Evolutionary conservation across 1,140 invertebrate genomes (phyloP).

Genomic region (Macrostomum lignano): DNA sequence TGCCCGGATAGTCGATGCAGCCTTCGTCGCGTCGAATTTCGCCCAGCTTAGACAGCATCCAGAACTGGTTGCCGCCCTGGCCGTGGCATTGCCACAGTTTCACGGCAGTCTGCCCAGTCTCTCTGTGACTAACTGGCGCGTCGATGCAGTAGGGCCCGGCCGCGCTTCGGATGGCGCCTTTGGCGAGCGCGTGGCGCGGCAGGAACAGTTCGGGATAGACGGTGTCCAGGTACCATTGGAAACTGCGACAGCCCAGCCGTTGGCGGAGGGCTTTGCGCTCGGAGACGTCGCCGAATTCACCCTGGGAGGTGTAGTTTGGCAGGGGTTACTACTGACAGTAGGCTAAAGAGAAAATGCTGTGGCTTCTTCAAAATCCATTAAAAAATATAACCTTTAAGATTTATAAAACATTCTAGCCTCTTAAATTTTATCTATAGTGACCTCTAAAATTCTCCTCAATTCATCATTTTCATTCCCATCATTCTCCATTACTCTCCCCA

Average conservation of each 20-base stretch:
- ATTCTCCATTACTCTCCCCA: too few relatives aligned
- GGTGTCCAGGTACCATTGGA: conserved; percentile 78
- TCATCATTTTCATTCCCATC: too few relatives aligned
- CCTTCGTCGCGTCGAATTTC: conserved; percentile 84
- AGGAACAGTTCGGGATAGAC: conserved; percentile 66
- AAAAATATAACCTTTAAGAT: too few relatives aligned
- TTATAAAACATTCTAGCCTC: too few relatives aligned
- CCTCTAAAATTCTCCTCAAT: too few relatives aligned
- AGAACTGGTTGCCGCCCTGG: conserved; percentile 42
- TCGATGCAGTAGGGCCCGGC: conserved; percentile 23
- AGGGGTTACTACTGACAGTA: too few relatives aligned
- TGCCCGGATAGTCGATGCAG: conserved; percentile 65
- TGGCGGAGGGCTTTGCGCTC: conserved; percentile 43
- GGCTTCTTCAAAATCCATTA: too few relatives aligned
- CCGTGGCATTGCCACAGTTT: conserved; percentile 26
- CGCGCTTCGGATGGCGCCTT: conserved; percentile 21
- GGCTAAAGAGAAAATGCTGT: too few relatives aligned
- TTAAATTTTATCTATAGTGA: too few relatives aligned
- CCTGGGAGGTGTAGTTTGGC: too few relatives aligned
- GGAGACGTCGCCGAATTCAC: conserved; percentile 33
- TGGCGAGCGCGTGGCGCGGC: conserved; percentile 7
- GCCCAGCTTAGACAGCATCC: conserved; percentile 78
- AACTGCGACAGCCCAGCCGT: conserved; percentile 58
- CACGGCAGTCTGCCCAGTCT: conserved; percentile 15
- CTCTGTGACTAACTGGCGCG: conserved; percentile 17